Percentiles rank a stretch among this genome's conserved stretches.
These are phyloP conservation scores for Ischnura elegans DNA, from an alignment of 2,888 invertebrate genomes.

Conservation along the genomic window DNA sequence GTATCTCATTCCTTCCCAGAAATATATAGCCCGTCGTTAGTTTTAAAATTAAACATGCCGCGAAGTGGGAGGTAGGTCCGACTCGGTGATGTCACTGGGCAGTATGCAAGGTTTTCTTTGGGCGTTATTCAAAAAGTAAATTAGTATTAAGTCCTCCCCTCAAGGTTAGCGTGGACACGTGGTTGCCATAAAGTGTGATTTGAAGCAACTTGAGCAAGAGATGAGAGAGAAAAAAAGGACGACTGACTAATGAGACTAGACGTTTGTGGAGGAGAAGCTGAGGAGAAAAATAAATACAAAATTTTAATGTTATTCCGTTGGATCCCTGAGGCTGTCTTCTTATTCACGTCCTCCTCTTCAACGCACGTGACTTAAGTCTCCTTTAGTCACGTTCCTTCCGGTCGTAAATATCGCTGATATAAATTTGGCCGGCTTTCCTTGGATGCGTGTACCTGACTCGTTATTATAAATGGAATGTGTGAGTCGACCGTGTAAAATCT, in stretches of 20 bases:
- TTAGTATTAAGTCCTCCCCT: background rate
- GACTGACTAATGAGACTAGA: slow-evolving; percentile 13
- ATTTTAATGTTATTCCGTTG: background rate
- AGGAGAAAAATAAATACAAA: background rate
- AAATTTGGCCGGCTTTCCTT: background rate
- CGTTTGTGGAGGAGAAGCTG: background rate
- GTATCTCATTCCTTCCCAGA: background rate
- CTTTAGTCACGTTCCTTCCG: background rate
- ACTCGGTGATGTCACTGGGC: background rate
- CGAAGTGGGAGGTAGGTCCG: background rate
- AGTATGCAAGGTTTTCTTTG: slow-evolving; percentile 9
- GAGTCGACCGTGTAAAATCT: background rate
- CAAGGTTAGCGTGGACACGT: background rate
- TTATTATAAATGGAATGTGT: background rate
- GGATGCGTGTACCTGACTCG: background rate
- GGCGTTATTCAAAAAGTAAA: slow-evolving; percentile 35
- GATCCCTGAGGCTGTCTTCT: background rate
- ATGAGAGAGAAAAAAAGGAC: background rate
- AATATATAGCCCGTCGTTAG: background rate
- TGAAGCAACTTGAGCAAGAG: background rate
- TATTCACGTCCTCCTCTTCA: background rate
- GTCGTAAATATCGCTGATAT: slow-evolving; percentile 1
- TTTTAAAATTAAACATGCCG: background rate
- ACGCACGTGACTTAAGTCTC: background rate
- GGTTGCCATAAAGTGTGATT: slow-evolving; percentile 1